Percentiles rank a stretch among this genome's conserved stretches.
These are phyloP conservation scores for Xiphydria camelus DNA, from an alignment of 2,888 invertebrate genomes.

Conservation along the genomic window DNA sequence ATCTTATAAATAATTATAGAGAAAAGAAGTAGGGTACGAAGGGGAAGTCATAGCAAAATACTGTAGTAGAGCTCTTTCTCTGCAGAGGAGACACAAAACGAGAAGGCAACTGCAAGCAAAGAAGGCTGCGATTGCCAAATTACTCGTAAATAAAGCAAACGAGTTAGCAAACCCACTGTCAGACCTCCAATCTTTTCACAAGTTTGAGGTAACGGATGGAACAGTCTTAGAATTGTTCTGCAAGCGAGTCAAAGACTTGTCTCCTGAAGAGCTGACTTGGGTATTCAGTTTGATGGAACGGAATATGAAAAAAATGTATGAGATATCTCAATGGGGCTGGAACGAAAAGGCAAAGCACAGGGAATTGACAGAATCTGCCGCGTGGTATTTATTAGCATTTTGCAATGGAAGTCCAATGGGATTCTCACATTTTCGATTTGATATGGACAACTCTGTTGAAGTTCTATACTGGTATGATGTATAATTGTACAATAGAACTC, in stretches of 20 bases:
- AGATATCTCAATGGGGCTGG: constrained; percentile 66
- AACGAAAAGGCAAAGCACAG: constrained; percentile 65
- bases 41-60: too few relatives aligned
- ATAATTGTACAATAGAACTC: too few relatives aligned
- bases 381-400: constrained; percentile 67
- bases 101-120: constrained; percentile 43
- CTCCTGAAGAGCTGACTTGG: constrained; percentile 66
- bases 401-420: constrained; percentile 62
- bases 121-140: constrained; percentile 58
- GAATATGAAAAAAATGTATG: constrained; percentile 80
- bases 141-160: constrained; percentile 67
- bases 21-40: too few relatives aligned
- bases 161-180: constrained; percentile 63
- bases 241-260: constrained; percentile 63
- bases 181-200: constrained; percentile 65
- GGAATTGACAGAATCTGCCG: constrained; percentile 68
- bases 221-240: constrained; percentile 66
- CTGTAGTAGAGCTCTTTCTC: too few relatives aligned
- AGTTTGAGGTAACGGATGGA: constrained; percentile 64
- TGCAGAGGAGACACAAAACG: constrained; percentile 47
- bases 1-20: too few relatives aligned
- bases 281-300: constrained; percentile 74
- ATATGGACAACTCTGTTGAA: constrained; percentile 68
- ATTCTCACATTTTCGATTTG: constrained; percentile 76
- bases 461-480: constrained; percentile 71